Conservation (phyloP, 1,140 invertebrate genomes). For the Drosophila elegans region DNA sequence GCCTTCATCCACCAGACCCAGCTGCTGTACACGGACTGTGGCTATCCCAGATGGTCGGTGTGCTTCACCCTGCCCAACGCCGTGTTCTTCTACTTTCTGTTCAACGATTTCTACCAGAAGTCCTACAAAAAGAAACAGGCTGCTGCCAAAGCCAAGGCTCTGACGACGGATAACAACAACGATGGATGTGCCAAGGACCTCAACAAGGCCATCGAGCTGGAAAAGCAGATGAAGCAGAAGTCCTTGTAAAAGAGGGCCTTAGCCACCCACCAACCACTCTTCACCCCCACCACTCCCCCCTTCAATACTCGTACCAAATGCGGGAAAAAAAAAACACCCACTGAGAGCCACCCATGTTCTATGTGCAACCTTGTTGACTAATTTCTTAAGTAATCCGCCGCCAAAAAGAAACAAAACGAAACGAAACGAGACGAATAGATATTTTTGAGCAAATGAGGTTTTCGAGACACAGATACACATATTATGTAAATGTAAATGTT, state of each 20-base stretch:
- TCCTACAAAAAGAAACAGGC: conserved; percentile 86
- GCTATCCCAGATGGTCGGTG: conserved; percentile 91
- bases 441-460: conserved; percentile 57
- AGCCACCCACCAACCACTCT: neutral
- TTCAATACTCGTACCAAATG: conserved; percentile 71
- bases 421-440: conserved; percentile 44
- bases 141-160: conserved; percentile 52
- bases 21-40: conserved; percentile 93
- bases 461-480: conserved; percentile 38
- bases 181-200: conserved; percentile 72
- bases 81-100: conserved; percentile 92
- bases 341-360: conserved; percentile 58
- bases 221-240: conserved; percentile 48
- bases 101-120: conserved; percentile 92
- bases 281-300: conserved; percentile 15
- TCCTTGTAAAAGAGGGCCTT: conserved; percentile 46
- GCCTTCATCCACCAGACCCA: conserved; percentile 92
- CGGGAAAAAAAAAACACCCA: conserved; percentile 40
- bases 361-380: conserved; percentile 82
- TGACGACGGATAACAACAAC: conserved; percentile 71
- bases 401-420: conserved; percentile 50
- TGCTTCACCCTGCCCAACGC: conserved; percentile 91
- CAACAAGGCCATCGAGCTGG: conserved; percentile 55
- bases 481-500: conserved; percentile 46
- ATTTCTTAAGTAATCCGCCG: conserved; percentile 80